Percentiles rank a stretch among this genome's conserved stretches.
Evolutionary conservation across 1,140 invertebrate genomes (phyloP).

Genomic region (Popillia japonica): DNA sequence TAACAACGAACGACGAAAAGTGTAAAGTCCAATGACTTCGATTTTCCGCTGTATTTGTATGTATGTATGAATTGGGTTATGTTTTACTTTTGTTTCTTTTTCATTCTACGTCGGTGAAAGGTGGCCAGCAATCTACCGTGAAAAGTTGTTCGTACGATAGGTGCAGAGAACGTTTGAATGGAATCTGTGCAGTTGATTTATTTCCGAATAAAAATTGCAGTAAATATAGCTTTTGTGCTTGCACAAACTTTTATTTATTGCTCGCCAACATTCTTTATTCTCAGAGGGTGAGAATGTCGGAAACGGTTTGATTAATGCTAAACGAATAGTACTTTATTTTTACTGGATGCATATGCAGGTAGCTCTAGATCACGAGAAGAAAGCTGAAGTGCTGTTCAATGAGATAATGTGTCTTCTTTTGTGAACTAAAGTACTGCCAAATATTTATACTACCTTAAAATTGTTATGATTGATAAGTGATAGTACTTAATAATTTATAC

Average conservation of each 20-base stretch:
- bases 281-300: neutral
- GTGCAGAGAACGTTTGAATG: slow-evolving; percentile 5
- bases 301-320: slow-evolving; percentile 19
- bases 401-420: too few species aligned
- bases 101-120: neutral
- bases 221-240: slow-evolving; percentile 26
- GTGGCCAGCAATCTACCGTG: slow-evolving; percentile 4
- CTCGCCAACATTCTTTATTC: neutral
- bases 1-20: neutral
- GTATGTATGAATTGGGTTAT: neutral
- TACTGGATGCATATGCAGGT: neutral
- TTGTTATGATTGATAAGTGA: too few species aligned
- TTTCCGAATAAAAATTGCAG: slow-evolving; percentile 28
- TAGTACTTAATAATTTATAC: too few species aligned
- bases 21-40: neutral
- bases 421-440: too few species aligned
- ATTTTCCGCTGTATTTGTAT: neutral
- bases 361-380: neutral
- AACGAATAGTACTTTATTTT: neutral
- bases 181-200: slow-evolving; percentile 23
- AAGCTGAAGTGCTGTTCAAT: too few species aligned
- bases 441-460: too few species aligned
- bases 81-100: neutral
- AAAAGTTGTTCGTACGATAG: slow-evolving; percentile 22
- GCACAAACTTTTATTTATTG: slow-evolving; percentile 21